Base-by-base conservation (phyloP, 2,888 invertebrate genomes). In the Electrophaes corylata region DNA sequence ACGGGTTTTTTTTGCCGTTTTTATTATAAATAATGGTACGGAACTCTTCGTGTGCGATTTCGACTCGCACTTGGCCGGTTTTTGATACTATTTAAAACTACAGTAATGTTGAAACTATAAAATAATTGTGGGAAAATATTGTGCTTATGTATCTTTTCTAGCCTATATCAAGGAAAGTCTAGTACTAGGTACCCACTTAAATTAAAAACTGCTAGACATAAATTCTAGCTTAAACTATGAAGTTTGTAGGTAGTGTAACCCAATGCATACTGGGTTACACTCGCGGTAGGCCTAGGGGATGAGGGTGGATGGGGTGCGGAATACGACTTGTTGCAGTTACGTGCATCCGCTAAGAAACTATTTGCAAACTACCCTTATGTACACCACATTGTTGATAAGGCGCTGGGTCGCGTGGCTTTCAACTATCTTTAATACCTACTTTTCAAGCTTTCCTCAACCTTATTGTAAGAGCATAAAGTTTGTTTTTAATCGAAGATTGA, bases 291-390 rank as follows among this genome's bases (percentile, higher is more conserved):
- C 76, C 73, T 76, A 67, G 48, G 64, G 60, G 50, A 67, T 69
- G 66, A 55, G 68, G 68, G 48, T 51, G 66, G 60, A 64, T 64
- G 73, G 72, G 70, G 66, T 64, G 72, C 72, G 79, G 79, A 76
- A 77, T 76, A 77, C 77, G 75, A 86, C 83, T 86, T 88, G 88
- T 89, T 89, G 88, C 88, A 85, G 79, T 80, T 82, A 82, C 82
- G 79, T 82, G 84, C 78, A 77, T 75, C 76, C 53, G 50, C 47
- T 71, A 74, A 70, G 72, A 67, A 79, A 77, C 73, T 74, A 67
- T 72, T 69, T 69, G 65, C 66, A 62, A 69, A 71, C 72, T 73
- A 71, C 68, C 71, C 69, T 69, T 68, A 68, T 65, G 63, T 65
- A 73, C 61, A 64, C 50, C 43, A 60, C 65, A 58, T 66, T 58